Conservation (phyloP, 2,888 invertebrate species). For the Pammene fasciana region DNA sequence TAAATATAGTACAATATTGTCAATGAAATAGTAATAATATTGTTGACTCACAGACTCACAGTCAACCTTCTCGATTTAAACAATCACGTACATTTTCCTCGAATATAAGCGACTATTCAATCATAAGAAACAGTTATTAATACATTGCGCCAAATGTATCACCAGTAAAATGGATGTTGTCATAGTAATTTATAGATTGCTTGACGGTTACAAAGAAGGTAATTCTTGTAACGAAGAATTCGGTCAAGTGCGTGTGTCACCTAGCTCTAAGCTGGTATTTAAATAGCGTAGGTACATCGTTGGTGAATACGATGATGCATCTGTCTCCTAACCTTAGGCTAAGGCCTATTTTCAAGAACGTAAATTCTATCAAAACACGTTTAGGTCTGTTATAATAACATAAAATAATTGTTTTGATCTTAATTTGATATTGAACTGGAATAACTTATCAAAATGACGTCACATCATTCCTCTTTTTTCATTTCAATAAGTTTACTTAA, state of each 20-base stretch:
- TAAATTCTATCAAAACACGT: too few relatives aligned
- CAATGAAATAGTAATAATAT: constrained; percentile 34
- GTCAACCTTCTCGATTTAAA: constrained; percentile 18
- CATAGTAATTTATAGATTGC: constrained; percentile 9
- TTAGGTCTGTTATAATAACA: too few relatives aligned
- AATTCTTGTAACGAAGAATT: constrained; percentile 9
- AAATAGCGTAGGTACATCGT: background rate
- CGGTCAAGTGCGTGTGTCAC: constrained; percentile 27
- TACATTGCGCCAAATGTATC: constrained; percentile 17
- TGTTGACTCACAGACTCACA: constrained; percentile 36
- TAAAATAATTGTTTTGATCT: too few relatives aligned
- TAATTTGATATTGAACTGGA: too few relatives aligned
- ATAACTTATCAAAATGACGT: too few relatives aligned
- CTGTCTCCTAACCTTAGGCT: too few relatives aligned
- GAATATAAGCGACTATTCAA: constrained; percentile 9
- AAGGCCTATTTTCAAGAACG: too few relatives aligned
- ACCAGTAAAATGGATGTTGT: background rate
- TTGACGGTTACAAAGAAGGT: constrained; percentile 17
- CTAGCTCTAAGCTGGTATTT: background rate
- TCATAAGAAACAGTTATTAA: constrained; percentile 17
- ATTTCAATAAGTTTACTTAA: too few relatives aligned
- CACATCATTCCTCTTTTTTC: too few relatives aligned
- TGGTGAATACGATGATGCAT: too few relatives aligned
- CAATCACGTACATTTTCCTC: constrained; percentile 15
- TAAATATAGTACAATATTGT: constrained; percentile 35